A percentile compares a stretch with the other conserved stretches of the same genome.
Evolutionary conservation across 1,140 invertebrate species (phyloP).

Genomic region (Bombus breviceps): DNA sequence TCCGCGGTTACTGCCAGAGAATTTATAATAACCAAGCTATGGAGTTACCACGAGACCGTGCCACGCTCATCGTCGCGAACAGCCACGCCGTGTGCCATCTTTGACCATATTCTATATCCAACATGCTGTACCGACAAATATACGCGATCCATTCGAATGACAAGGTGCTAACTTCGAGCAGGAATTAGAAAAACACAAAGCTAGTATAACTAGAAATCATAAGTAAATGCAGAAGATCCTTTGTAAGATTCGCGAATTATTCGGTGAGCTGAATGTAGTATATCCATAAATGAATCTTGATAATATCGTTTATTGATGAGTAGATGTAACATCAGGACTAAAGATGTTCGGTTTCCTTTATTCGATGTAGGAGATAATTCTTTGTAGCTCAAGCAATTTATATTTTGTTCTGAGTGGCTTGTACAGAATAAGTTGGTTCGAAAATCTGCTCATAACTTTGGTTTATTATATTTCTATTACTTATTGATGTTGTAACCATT

Average conservation of each 20-base stretch:
- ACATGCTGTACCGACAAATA: constrained; percentile 15
- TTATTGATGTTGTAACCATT: too few relatives aligned
- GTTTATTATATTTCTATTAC: too few relatives aligned
- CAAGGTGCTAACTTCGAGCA: neutral
- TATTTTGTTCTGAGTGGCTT: too few relatives aligned
- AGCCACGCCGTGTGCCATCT: constrained; percentile 33
- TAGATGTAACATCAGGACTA: neutral
- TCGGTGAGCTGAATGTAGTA: neutral
- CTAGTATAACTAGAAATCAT: neutral
- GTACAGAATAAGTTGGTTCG: too few relatives aligned
- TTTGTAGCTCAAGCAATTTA: neutral
- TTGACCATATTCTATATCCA: neutral
- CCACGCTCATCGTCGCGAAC: constrained; percentile 61
- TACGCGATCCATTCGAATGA: constrained; percentile 1
- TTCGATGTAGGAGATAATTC: neutral
- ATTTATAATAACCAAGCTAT: constrained; percentile 78
- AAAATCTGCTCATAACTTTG: too few relatives aligned
- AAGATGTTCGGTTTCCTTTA: neutral
- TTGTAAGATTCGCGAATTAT: neutral
- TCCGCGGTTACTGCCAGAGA: constrained; percentile 72
- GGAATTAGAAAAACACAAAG: neutral
- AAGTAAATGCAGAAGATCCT: neutral
- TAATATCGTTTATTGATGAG: neutral
- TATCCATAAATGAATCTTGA: neutral
- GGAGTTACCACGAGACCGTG: constrained; percentile 61